These are phyloP conservation scores for Tadarida brasiliensis DNA, from an alignment of 2,797 vertebrate genomes.

Conservation along the genomic window DNA sequence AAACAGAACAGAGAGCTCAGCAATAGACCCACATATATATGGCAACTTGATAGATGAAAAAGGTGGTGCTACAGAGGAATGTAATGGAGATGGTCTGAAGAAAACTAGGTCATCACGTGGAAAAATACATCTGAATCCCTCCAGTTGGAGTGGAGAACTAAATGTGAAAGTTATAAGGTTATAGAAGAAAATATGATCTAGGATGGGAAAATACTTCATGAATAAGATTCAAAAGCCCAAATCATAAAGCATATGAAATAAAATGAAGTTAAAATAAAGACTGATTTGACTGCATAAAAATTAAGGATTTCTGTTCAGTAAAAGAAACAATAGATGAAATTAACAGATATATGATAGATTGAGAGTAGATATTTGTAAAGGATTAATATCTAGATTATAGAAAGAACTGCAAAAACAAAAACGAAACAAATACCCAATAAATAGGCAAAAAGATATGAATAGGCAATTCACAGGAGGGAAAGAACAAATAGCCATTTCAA, in stretches of 20 bases:
- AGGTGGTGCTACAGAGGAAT: neutral
- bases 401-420: neutral
- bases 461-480: neutral
- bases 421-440: neutral
- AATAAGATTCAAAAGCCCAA: neutral
- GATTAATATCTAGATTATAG: neutral
- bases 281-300: neutral
- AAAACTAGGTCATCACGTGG: neutral
- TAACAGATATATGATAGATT: neutral
- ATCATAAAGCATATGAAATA: neutral
- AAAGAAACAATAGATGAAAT: neutral
- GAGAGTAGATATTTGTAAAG: neutral
- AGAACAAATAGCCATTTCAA: neutral
- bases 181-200: neutral
- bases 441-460: neutral
- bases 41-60: neutral
- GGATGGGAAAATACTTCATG: neutral
- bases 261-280: neutral
- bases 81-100: neutral
- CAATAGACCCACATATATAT: neutral
- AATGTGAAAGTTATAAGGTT: neutral
- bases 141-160: neutral
- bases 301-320: neutral
- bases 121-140: neutral
- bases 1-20: neutral